Base-by-base conservation (phyloP, 2,888 invertebrate genomes). In the Agrotis clavis region DNA sequence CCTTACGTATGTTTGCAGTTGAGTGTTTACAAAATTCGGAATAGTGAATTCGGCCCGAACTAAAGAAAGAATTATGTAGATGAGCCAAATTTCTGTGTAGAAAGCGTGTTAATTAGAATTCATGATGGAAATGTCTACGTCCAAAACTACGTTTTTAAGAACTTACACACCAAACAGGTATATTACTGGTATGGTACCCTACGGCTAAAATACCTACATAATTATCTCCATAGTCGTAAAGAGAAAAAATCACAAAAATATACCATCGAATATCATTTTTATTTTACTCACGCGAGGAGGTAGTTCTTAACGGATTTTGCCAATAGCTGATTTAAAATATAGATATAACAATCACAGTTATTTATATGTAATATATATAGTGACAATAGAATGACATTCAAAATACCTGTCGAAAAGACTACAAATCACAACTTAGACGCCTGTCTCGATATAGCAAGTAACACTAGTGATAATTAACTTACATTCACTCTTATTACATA, bases 381-480 rank as follows among this genome's bases (percentile, higher is more conserved):
- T 89, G 91, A 90, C 89, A 90, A 90, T 90, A 91, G 88, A 83
- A 90, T 91, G 92, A 93, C 90, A 89, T 90, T 90, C 88, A 85
- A 93, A 93, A 94, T 89, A 92, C 89, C 86, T 92, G 89, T 94
- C 93, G 90, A 94, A 94, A 94, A 94, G 86, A 93, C 93, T 94
- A 94, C 93, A 89, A 93, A 92, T 94, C 94, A 95, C 94, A 94
- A 94, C 92, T 90, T 92, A 93, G 91, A 89, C 88, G 92, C 91
- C 92, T 90, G 92, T 92, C 89, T 90, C 89, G 88, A 89, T 89
- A 89, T 87, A 91, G 89, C 87, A 88, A 88, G 90, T 91, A 89
- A 91, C 87, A 88, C 92, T 93, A 94, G 89, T 92, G 92, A 93
- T 92, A 94, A 92, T 92, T 91, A 90, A 90, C 91, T 92, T 92